Conservation (phyloP, 2,113 vertebrate species). For the Oceanites oceanicus region DNA sequence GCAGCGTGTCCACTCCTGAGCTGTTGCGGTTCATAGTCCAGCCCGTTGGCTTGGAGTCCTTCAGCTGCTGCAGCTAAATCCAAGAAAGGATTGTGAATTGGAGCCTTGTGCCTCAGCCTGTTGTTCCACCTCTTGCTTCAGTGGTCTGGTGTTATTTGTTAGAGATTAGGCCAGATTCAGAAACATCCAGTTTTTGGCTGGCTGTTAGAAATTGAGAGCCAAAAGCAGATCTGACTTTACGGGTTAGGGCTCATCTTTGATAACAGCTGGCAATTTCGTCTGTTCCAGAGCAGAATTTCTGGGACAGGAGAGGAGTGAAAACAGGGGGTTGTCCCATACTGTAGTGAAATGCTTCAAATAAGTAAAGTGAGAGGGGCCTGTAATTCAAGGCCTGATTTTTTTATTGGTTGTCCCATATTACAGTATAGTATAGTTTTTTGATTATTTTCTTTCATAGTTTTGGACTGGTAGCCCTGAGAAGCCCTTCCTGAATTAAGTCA, state of each 20-base stretch:
- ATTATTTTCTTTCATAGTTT: not conserved
- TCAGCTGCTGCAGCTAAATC: not conserved
- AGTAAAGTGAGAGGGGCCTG: not conserved
- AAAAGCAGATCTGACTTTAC: not conserved
- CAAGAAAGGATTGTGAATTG: not conserved
- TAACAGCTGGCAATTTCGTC: not conserved
- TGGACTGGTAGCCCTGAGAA: not conserved
- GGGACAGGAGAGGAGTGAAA: not conserved
- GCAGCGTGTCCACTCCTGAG: rapidly evolving
- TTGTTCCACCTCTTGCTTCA: not conserved
- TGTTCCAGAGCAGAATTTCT: not conserved
- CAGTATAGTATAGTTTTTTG: not conserved
- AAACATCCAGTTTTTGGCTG: not conserved
- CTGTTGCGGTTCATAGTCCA: not conserved
- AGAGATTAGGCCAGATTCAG: not conserved
- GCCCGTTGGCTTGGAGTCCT: not conserved
- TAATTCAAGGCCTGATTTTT: not conserved
- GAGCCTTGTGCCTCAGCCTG: not conserved
- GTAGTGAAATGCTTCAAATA: not conserved
- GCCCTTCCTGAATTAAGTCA: not conserved
- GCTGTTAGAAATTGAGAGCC: not conserved
- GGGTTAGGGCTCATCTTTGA: not conserved
- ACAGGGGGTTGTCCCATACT: not conserved
- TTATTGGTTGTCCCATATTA: not conserved
- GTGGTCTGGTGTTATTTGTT: not conserved